A percentile compares a stretch with the other conserved stretches of the same genome.
Evolutionary conservation across 2,888 invertebrate species (phyloP).

Genomic region (Cryptosula pallasiana): DNA sequence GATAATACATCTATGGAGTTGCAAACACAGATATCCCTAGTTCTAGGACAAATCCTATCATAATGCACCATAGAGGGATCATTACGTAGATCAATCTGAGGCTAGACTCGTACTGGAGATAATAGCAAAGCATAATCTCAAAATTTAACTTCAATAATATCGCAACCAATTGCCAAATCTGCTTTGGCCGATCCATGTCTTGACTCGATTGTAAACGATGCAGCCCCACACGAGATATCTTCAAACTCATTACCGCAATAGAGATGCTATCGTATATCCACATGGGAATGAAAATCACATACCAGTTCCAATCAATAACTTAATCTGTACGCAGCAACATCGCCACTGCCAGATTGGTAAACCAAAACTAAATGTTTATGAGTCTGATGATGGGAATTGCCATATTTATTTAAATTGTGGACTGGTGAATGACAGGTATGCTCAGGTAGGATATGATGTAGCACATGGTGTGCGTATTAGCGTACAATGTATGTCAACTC

Average conservation of each 20-base stretch:
- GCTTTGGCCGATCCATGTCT: neutral
- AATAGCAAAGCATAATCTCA: neutral
- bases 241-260: neutral
- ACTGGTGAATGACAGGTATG: too few relatives aligned
- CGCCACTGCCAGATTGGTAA: neutral
- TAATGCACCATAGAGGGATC: neutral
- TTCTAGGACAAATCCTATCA: neutral
- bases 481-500: too few relatives aligned
- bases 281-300: constrained; percentile 2
- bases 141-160: neutral
- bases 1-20: too few relatives aligned
- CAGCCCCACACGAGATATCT: neutral
- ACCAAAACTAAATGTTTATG: neutral
- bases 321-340: neutral
- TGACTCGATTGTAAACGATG: neutral
- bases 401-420: too few relatives aligned
- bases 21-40: neutral
- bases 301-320: neutral
- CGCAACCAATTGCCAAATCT: neutral
- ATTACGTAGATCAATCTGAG: neutral
- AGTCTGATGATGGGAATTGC: neutral
- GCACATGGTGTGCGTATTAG: too few relatives aligned
- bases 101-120: neutral
- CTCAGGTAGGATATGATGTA: too few relatives aligned
- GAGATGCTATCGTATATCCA: neutral